These are phyloP conservation scores for Agapetus fuscipes DNA, from an alignment of 2,888 invertebrate genomes.

Conservation along the genomic window DNA sequence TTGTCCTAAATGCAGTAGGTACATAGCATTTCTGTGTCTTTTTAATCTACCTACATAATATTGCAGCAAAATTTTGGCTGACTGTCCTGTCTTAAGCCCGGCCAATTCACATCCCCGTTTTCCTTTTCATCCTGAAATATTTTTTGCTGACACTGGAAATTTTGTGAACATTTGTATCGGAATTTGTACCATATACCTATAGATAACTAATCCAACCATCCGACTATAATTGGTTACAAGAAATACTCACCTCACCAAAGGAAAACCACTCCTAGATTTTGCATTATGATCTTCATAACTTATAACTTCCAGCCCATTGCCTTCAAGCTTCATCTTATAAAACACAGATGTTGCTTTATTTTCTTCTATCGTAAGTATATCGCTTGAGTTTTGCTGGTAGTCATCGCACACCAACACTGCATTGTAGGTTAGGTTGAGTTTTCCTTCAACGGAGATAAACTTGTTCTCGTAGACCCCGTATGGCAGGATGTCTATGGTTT, in stretches of 20 bases:
- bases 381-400: slow-evolving; percentile 26
- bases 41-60: too few relatives aligned
- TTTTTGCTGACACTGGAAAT: too few relatives aligned
- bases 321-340: slow-evolving; percentile 22
- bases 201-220: too few relatives aligned
- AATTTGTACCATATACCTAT: too few relatives aligned
- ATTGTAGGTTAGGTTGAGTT: slow-evolving; percentile 20
- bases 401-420: slow-evolving; percentile 23
- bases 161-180: too few relatives aligned
- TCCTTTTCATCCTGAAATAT: too few relatives aligned
- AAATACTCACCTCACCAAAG: slow-evolving; percentile 48
- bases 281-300: slow-evolving; percentile 37
- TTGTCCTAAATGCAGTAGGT: too few relatives aligned
- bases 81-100: too few relatives aligned
- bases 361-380: slow-evolving; percentile 28
- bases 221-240: too few relatives aligned
- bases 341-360: slow-evolving; percentile 32
- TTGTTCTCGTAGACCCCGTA: slow-evolving; percentile 29
- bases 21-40: too few relatives aligned
- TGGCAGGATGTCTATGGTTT: slow-evolving; percentile 30
- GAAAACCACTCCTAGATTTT: slow-evolving; percentile 47
- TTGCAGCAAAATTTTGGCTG: too few relatives aligned
- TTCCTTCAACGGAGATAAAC: slow-evolving; percentile 25
- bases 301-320: slow-evolving; percentile 22
- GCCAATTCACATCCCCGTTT: too few relatives aligned